phyloP scores from a whole-genome alignment of 2,113 vertebrate species.

The Cercocebus atys region DNA sequence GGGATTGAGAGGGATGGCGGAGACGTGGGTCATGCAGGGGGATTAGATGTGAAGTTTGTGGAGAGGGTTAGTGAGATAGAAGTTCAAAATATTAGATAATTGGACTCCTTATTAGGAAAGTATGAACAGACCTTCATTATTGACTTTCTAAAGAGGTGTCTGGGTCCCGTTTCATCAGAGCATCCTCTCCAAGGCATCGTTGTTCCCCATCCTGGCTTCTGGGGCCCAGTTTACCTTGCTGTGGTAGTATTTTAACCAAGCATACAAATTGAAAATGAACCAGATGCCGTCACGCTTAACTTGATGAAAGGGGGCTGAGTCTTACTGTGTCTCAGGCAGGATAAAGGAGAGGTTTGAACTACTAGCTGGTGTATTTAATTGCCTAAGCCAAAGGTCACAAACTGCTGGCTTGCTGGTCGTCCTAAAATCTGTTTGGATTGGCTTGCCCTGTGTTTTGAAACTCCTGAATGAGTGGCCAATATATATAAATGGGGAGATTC shows the following conservation, averaged over 20 bases:
- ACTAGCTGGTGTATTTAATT: neutral
- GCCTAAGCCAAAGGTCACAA: neutral
- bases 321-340: neutral
- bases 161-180: neutral
- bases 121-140: neutral
- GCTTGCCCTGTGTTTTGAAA: neutral
- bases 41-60: neutral
- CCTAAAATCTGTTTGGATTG: neutral
- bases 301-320: neutral
- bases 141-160: neutral
- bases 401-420: neutral
- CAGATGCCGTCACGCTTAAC: neutral
- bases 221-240: neutral
- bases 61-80: neutral
- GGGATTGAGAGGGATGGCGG: neutral
- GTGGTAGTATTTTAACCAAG: neutral
- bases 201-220: neutral
- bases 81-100: neutral
- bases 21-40: neutral
- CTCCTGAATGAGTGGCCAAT: neutral
- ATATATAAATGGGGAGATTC: neutral
- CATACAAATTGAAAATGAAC: neutral
- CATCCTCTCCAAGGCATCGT: neutral
- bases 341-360: neutral
- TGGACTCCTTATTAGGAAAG: neutral